Conservation (phyloP, 2,113 vertebrate genomes). For the Mellivora capensis region DNA sequence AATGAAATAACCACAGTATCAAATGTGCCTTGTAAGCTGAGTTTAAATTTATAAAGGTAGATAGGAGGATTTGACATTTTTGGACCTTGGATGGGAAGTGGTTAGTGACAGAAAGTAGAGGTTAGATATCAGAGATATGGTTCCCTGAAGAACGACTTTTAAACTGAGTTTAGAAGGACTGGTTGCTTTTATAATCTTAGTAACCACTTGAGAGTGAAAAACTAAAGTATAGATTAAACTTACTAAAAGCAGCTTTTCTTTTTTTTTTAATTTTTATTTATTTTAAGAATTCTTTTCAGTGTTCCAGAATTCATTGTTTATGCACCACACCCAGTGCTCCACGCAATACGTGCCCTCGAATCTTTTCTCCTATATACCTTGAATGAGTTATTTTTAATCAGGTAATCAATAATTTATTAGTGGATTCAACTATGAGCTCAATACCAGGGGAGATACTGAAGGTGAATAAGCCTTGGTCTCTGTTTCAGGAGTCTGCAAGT, state of each 20-base stretch:
- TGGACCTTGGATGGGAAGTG: accelerated
- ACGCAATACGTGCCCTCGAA: too few relatives aligned
- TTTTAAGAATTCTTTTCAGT: too few relatives aligned
- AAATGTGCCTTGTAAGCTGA: background rate
- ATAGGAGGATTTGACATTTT: background rate
- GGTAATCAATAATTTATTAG: background rate
- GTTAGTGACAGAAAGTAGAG: accelerated
- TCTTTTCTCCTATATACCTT: background rate
- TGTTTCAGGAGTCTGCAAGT: background rate
- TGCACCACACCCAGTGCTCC: too few relatives aligned
- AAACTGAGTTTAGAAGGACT: background rate
- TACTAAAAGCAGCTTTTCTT: background rate
- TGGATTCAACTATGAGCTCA: background rate
- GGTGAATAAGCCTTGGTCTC: background rate
- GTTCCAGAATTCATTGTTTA: too few relatives aligned
- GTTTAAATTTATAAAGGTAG: background rate
- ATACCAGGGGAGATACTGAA: background rate
- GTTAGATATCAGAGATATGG: background rate
- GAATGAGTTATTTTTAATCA: background rate
- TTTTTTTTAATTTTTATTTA: background rate
- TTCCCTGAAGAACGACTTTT: background rate
- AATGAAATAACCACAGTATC: background rate
- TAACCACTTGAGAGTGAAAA: background rate
- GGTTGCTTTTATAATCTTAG: background rate
- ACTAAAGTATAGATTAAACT: background rate